A percentile compares a stretch with the other conserved stretches of the same genome.
Evolutionary conservation across 2,797 vertebrate species (phyloP).

Genomic region (Corythornis leucogaster): DNA sequence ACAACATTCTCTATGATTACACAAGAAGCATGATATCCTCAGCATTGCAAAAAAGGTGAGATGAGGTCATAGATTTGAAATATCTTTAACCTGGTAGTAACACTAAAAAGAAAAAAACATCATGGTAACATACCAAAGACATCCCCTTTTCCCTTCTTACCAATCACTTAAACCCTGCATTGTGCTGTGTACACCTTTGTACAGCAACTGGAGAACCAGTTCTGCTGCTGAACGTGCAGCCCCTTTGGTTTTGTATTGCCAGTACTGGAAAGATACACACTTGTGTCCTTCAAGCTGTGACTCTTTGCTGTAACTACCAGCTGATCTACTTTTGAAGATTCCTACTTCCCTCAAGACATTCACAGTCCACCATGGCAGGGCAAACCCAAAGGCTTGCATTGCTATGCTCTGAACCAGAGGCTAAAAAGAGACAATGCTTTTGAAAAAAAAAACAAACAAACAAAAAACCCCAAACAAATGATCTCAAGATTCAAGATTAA

Average conservation of each 20-base stretch:
- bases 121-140: not conserved
- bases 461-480: not conserved
- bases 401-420: not conserved
- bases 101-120: not conserved
- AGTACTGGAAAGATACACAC: not conserved
- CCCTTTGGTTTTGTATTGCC: not conserved
- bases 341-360: not conserved
- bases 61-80: not conserved
- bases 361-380: not conserved
- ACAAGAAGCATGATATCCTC: not conserved
- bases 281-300: not conserved
- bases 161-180: not conserved
- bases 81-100: not conserved
- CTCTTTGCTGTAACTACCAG: not conserved
- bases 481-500: not conserved
- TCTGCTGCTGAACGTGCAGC: not conserved
- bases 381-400: not conserved
- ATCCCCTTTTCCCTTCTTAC: not conserved
- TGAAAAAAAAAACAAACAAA: not conserved
- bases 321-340: not conserved
- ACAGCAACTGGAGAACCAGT: not conserved
- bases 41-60: not conserved
- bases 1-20: not conserved
- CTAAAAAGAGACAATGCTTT: not conserved
- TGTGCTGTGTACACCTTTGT: not conserved